Percentiles rank a stretch among this genome's conserved stretches.
These are phyloP conservation scores for Drosophila lutescens DNA, from an alignment of 2,888 invertebrate species.

Conservation along the genomic window DNA sequence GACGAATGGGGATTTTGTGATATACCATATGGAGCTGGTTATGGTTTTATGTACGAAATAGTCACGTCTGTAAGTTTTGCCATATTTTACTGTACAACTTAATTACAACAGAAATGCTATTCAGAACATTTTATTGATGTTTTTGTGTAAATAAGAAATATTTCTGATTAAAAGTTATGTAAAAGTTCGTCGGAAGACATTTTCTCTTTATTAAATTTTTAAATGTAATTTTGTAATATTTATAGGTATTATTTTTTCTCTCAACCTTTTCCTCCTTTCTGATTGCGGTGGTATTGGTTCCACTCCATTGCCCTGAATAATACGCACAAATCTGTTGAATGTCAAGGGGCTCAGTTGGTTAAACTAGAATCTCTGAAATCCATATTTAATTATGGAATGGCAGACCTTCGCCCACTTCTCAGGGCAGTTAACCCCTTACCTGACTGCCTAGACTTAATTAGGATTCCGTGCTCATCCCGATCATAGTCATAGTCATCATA, in stretches of 20 bases:
- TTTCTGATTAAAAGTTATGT: background rate
- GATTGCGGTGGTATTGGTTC: background rate
- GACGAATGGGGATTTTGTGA: conserved; percentile 6
- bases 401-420: conserved; percentile 32
- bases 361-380: conserved; percentile 48
- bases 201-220: too few species aligned
- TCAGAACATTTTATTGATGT: background rate
- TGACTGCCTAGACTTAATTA: conserved; percentile 71
- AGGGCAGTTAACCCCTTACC: conserved; percentile 47
- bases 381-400: conserved; percentile 71
- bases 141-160: background rate
- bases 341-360: conserved; percentile 45
- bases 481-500: conserved; percentile 50
- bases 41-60: conserved; percentile 2
- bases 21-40: conserved; percentile 12
- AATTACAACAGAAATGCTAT: conserved; percentile 5
- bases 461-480: conserved; percentile 67
- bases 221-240: too few species aligned
- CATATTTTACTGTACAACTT: conserved; percentile 2
- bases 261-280: background rate
- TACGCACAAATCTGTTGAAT: conserved; percentile 64
- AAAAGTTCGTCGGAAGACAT: background rate
- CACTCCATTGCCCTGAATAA: conserved; percentile 14
- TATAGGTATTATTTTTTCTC: too few species aligned
- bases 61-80: conserved; percentile 8